phyloP scores from a whole-genome alignment of 2,888 invertebrate species.

The Gerosis bhagava region DNA sequence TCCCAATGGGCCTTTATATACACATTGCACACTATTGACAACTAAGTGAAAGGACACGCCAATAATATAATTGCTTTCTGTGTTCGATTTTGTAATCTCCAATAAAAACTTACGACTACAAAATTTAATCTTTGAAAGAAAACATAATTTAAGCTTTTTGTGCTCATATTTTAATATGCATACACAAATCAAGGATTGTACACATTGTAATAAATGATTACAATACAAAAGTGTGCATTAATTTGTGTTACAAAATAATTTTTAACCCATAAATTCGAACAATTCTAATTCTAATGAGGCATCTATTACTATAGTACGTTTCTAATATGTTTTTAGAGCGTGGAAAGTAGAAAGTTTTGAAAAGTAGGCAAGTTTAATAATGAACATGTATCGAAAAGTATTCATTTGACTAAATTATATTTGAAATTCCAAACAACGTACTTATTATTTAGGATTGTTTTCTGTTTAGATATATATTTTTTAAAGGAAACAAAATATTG shows the following conservation, averaged over 20 bases:
- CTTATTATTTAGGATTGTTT: too few relatives aligned
- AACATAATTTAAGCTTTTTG: too few relatives aligned
- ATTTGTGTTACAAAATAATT: constrained; percentile 13
- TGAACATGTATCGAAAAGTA: constrained; percentile 60
- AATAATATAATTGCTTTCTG: constrained; percentile 76
- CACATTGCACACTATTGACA: constrained; percentile 49
- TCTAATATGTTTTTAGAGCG: constrained; percentile 79
- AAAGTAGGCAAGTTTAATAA: constrained; percentile 71
- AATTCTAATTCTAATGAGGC: constrained; percentile 56
- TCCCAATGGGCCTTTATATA: constrained; percentile 59
- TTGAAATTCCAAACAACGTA: constrained; percentile 4
- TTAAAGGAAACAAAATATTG: too few relatives aligned
- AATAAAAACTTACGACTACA: too few relatives aligned
- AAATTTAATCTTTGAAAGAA: too few relatives aligned
- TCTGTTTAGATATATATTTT: too few relatives aligned
- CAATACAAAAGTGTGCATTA: too few relatives aligned
- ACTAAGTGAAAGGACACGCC: constrained; percentile 77
- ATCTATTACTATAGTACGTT: constrained; percentile 70
- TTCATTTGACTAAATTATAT: constrained; percentile 47
- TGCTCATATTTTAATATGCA: too few relatives aligned
- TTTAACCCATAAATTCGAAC: constrained; percentile 42
- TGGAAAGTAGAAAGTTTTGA: constrained; percentile 79
- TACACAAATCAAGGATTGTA: too few relatives aligned
- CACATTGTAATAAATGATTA: too few relatives aligned
- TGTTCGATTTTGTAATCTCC: constrained; percentile 61